Evolutionary conservation across 2,113 vertebrate species (phyloP).

Genomic region (Sula dactylatra): DNA sequence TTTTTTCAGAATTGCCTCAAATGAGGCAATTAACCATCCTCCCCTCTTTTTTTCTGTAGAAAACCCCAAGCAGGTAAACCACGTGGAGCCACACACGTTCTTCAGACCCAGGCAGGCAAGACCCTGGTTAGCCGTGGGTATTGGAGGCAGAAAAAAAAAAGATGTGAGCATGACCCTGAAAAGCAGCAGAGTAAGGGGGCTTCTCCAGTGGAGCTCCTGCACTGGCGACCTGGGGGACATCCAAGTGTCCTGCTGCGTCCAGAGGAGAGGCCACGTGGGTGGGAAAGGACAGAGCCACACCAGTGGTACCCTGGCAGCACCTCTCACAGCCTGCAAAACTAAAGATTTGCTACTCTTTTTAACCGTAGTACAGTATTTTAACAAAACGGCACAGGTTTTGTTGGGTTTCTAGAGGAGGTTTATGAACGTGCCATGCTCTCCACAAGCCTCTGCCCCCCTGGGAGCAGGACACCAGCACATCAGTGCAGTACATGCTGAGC

Average conservation of each 20-base stretch:
- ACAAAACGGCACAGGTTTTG: fast-evolving
- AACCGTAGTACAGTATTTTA: neutral
- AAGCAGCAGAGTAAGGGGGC: neutral
- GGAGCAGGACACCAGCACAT: neutral
- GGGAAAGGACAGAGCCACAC: neutral
- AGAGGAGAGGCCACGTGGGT: neutral
- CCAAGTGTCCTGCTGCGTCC: neutral
- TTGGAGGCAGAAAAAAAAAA: neutral
- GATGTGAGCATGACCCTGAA: neutral
- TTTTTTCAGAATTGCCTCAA: neutral
- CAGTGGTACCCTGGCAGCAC: neutral
- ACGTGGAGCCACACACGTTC: fast-evolving
- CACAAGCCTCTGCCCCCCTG: fast-evolving
- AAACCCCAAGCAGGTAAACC: neutral
- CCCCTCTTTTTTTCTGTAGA: neutral
- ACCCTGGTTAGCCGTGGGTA: too few relatives aligned
- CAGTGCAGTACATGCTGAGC: neutral
- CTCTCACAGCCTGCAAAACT: fast-evolving
- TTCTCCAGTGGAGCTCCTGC: neutral
- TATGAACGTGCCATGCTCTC: fast-evolving
- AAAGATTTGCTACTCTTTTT: neutral
- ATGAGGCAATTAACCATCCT: neutral
- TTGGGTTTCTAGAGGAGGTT: neutral
- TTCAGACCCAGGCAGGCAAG: neutral
- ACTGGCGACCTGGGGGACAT: neutral